Evolutionary conservation across 2,888 invertebrate species (phyloP).

Genomic region (Lobophora halterata): DNA sequence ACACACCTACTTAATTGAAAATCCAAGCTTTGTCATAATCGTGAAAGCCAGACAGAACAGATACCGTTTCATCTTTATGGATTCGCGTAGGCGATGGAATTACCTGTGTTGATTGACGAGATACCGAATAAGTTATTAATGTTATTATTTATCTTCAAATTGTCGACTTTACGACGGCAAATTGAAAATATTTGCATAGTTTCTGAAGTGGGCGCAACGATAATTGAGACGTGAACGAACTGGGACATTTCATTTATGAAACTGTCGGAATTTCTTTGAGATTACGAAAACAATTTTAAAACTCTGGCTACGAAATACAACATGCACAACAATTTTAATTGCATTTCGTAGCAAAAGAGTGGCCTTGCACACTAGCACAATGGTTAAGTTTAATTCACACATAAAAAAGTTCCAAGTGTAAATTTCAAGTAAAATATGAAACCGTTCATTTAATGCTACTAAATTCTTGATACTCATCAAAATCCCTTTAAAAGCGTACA

Average conservation of each 20-base stretch:
- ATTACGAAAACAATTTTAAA: no score
- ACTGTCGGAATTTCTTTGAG: slow-evolving; percentile 18
- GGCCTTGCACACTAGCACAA: no score
- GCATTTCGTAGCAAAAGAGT: no score
- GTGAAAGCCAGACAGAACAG: slow-evolving; percentile 24
- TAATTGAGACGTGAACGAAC: slow-evolving; percentile 18
- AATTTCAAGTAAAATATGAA: slow-evolving; percentile 11
- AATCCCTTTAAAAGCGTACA: slow-evolving; percentile 35
- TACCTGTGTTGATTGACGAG: slow-evolving; percentile 61
- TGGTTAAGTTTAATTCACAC: no score
- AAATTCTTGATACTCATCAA: slow-evolving; percentile 28
- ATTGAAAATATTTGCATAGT: slow-evolving; percentile 41
- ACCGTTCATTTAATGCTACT: slow-evolving; percentile 21
- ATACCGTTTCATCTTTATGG: slow-evolving; percentile 48
- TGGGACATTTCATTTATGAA: slow-evolving; percentile 14
- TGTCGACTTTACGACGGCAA: slow-evolving; percentile 46
- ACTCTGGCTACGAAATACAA: no score
- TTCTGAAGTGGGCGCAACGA: slow-evolving; percentile 17
- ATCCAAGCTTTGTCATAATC: slow-evolving; percentile 23
- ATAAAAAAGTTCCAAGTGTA: no score
- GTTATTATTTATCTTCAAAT: slow-evolving; percentile 36
- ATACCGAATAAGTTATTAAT: slow-evolving; percentile 42
- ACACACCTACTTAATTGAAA: slow-evolving; percentile 18
- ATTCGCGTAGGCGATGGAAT: slow-evolving; percentile 64
- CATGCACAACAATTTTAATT: no score